Evolutionary conservation across 1,140 invertebrate genomes (phyloP).

Genomic region (Chlorops oryzae): DNA sequence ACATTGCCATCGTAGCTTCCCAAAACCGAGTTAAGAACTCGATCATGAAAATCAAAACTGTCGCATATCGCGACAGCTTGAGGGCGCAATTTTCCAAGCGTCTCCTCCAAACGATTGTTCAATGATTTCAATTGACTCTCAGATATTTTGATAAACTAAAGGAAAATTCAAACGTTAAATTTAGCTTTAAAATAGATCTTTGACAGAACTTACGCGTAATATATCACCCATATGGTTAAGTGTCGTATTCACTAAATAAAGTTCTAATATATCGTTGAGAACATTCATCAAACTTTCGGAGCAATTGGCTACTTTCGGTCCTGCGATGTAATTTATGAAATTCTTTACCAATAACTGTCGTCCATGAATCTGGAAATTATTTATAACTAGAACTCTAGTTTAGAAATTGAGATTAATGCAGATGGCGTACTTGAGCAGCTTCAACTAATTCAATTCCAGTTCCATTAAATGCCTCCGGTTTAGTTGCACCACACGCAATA

Average conservation of each 20-base stretch:
- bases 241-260: slow-evolving; percentile 73
- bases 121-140: slow-evolving; percentile 58
- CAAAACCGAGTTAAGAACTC: slow-evolving; percentile 71
- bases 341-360: slow-evolving; percentile 64
- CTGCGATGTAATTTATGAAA: slow-evolving; percentile 54
- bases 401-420: too few species aligned
- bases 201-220: slow-evolving; percentile 57
- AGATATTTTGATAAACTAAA: slow-evolving; percentile 58
- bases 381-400: too few species aligned
- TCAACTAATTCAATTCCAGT: slow-evolving; percentile 71
- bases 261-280: slow-evolving; percentile 63
- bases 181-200: not conserved
- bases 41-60: slow-evolving; percentile 83
- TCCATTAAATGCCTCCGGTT: slow-evolving; percentile 78
- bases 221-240: slow-evolving; percentile 68
- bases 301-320: slow-evolving; percentile 39
- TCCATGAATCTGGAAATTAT: slow-evolving; percentile 55
- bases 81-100: slow-evolving; percentile 67
- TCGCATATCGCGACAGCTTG: slow-evolving; percentile 87
- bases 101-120: slow-evolving; percentile 61
- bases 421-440: slow-evolving; percentile 61
- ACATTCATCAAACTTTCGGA: slow-evolving; percentile 53
- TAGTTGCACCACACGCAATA: slow-evolving; percentile 55
- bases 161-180: not conserved
- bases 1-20: slow-evolving; percentile 88